phyloP scores from a whole-genome alignment of 2,797 vertebrate species.

The Phataginus tricuspis region DNA sequence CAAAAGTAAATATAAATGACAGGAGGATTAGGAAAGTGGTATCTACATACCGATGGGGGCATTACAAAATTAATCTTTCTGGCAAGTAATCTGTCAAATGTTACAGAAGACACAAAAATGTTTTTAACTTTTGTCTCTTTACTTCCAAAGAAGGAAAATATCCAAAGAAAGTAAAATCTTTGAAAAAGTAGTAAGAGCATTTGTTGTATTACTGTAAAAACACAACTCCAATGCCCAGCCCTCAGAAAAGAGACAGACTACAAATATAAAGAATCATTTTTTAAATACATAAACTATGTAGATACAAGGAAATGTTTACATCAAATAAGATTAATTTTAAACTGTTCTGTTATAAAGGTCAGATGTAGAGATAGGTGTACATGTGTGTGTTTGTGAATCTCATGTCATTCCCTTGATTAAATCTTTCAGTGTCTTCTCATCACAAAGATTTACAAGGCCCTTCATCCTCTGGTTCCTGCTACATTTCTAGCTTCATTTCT shows the following conservation, averaged over 20 bases:
- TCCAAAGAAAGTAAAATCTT: not conserved
- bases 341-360: not conserved
- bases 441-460: not conserved
- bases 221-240: not conserved
- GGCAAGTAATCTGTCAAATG: not conserved
- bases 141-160: not conserved
- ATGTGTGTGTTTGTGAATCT: not conserved
- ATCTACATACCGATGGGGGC: not conserved
- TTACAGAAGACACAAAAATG: not conserved
- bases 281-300: not conserved
- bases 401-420: not conserved
- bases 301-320: not conserved
- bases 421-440: not conserved
- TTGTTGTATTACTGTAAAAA: not conserved
- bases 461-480: not conserved
- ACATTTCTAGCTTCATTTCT: not conserved
- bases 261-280: not conserved
- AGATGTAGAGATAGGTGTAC: not conserved
- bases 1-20: slow-evolving; percentile 12
- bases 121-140: not conserved
- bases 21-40: not conserved
- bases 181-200: not conserved
- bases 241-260: not conserved
- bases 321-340: slow-evolving; percentile 34
- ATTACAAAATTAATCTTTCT: slow-evolving; percentile 28